Percentiles rank a stretch among this genome's conserved stretches.
phyloP scores from a whole-genome alignment of 2,888 invertebrate species.

The Formica aserva region DNA sequence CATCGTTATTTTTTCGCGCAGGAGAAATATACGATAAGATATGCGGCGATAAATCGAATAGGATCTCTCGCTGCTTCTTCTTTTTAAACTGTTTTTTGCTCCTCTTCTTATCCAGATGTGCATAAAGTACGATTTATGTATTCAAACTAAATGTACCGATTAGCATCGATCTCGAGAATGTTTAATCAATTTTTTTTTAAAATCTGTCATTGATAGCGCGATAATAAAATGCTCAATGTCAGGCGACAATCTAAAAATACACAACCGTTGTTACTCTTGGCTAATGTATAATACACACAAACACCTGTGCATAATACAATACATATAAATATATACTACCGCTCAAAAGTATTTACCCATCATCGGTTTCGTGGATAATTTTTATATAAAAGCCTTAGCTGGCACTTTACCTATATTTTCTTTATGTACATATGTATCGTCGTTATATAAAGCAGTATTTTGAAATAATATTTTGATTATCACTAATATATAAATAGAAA shows the following conservation, averaged over 20 bases:
- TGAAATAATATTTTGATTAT: too few relatives aligned
- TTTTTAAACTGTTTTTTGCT: not conserved
- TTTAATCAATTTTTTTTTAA: slow-evolving; percentile 20
- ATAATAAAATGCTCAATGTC: slow-evolving; percentile 15
- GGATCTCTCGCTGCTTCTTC: not conserved
- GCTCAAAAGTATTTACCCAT: too few relatives aligned
- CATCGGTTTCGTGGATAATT: too few relatives aligned
- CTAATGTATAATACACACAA: not conserved
- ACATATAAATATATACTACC: not conserved
- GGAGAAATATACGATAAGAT: not conserved
- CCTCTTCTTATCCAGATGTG: not conserved
- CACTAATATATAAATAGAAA: too few relatives aligned
- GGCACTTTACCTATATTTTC: too few relatives aligned
- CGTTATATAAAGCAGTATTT: too few relatives aligned
- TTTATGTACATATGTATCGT: too few relatives aligned
- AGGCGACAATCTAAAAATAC: slow-evolving; percentile 10
- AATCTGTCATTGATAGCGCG: not conserved
- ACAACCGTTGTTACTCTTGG: not conserved
- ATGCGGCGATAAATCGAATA: not conserved
- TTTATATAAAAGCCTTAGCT: too few relatives aligned
- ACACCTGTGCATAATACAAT: slow-evolving; percentile 17
- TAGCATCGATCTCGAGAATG: not conserved
- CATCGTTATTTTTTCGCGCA: not conserved
- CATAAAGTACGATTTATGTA: not conserved
- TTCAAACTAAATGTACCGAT: not conserved